phyloP scores from a whole-genome alignment of 1,140 invertebrate species.

The Parasteatoda tepidariorum region DNA sequence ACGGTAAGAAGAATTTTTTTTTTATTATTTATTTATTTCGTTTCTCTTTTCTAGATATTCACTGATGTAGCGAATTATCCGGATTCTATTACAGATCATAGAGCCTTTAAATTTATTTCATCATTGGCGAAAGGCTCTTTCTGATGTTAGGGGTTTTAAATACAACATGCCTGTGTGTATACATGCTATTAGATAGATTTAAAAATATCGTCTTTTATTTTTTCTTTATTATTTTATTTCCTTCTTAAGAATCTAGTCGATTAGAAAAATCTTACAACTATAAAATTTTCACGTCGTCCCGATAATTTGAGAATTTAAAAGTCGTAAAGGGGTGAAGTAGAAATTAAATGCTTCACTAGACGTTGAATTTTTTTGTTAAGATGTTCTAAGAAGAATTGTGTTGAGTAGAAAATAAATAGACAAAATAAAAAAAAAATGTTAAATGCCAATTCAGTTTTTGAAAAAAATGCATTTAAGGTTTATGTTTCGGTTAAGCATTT shows the following conservation, averaged over 20 bases:
- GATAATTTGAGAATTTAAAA: slow-evolving; percentile 37
- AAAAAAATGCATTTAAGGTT: too few relatives aligned
- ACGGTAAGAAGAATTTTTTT: slow-evolving; percentile 3
- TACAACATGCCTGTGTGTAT: slow-evolving; percentile 52
- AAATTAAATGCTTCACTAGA: background rate
- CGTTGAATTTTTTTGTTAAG: too few relatives aligned
- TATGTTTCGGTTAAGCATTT: too few relatives aligned
- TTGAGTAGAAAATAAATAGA: too few relatives aligned
- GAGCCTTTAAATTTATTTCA: slow-evolving; percentile 59
- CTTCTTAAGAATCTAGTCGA: slow-evolving; percentile 52
- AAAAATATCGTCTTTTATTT: slow-evolving; percentile 46
- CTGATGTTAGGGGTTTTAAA: slow-evolving; percentile 40
- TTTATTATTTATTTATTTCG: slow-evolving; percentile 9
- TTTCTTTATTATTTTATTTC: too few relatives aligned
- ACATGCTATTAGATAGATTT: slow-evolving; percentile 59
- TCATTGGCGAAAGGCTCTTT: slow-evolving; percentile 13
- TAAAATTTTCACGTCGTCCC: slow-evolving; percentile 57
- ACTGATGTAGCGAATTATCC: slow-evolving; percentile 53
- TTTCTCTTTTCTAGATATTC: slow-evolving; percentile 8
- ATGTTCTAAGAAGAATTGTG: too few relatives aligned
- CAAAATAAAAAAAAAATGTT: too few relatives aligned
- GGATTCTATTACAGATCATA: slow-evolving; percentile 60
- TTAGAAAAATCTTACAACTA: slow-evolving; percentile 56
- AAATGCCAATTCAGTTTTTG: too few relatives aligned
- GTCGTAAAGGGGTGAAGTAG: background rate